A percentile compares a stretch with the other conserved stretches of the same genome.
Evolutionary conservation across 2,797 vertebrate species (phyloP).

Genomic region (Linurgus olivaceus): DNA sequence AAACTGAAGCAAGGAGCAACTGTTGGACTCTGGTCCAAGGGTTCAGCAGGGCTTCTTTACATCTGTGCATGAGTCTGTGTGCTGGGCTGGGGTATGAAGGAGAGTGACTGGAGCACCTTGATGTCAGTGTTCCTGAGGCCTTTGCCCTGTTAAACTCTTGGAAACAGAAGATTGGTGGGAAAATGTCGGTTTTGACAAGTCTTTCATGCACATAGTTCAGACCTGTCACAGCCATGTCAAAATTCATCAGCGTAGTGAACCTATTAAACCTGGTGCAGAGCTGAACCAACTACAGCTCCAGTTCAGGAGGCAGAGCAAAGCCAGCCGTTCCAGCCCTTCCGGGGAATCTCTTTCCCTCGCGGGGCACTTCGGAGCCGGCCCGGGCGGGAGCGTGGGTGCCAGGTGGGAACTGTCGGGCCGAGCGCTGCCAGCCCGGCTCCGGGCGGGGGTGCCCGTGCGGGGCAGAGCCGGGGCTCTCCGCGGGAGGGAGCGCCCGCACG

Average conservation of each 20-base stretch:
- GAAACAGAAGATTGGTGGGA: neutral
- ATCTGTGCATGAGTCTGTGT: neutral
- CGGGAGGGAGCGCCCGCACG: neutral
- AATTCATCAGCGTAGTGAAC: neutral
- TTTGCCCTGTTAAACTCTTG: neutral
- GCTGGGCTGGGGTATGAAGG: neutral
- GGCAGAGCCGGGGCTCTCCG: neutral
- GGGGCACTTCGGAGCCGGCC: neutral
- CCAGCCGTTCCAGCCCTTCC: neutral
- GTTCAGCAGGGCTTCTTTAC: neutral
- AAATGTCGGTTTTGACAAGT: neutral
- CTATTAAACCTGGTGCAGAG: neutral
- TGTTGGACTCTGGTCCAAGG: neutral
- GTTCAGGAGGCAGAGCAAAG: neutral
- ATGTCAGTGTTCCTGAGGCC: neutral
- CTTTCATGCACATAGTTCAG: neutral
- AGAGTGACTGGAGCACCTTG: neutral
- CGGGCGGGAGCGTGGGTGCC: fast-evolving
- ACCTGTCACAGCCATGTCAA: neutral
- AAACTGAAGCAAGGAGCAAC: neutral
- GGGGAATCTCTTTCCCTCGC: neutral
- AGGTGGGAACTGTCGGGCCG: too few relatives aligned
- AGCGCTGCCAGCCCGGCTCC: neutral
- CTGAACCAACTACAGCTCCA: neutral
- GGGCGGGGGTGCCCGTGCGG: neutral